Base-by-base conservation (phyloP, 2,888 invertebrate genomes). In the Phania funesta region DNA sequence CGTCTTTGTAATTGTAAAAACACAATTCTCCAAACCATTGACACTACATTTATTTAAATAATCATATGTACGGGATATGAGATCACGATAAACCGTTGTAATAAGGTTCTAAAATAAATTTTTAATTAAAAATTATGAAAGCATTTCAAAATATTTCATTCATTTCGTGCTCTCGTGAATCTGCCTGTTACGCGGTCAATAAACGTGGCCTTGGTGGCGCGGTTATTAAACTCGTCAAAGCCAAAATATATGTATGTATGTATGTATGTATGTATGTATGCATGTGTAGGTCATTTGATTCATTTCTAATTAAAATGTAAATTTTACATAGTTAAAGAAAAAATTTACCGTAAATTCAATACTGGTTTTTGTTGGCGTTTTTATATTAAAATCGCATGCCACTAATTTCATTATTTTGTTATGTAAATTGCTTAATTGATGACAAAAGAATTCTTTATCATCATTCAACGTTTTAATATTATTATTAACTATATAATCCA, bases 301-400 rank as follows among this genome's bases (percentile, higher is more conserved):
- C n/a, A n/a, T n/a, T n/a, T n/a, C n/a, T n/a, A 3, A 26, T 26
- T 3, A 26, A 48, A 41, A n/a, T 13, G 26, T 24, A 32, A 52
- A 35, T n/a, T 48, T 1, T 22, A 22, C 2, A 35, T 2, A 22
- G 2, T 0, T 35, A 22, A 50, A 50, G 16, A 16, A 41, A 65
- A 50, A 24, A 3, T 3, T 84, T 78, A 85, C 85, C 54, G 70
- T 65, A 62, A 83, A 89, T 60, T 89, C 88, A 22, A 86, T 85
- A 67, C 88, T 89, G 2, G 84, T 85, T 13, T 85, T 85, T 6
- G 89, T 89, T n/a, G 87, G 87, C 64, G 84, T 84, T 22, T 85
- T 85, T 18, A 77, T 56, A 73, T 89, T 89, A 46, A 88, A 89
- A 70, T 89, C 88, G 18, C 60, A 79, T 1, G 86, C 86, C 18